Evolutionary conservation across 2,113 vertebrate genomes (phyloP), one percentile per base, ranked within the genome.

Genomic region (Dipodomys spectabilis): DNA sequence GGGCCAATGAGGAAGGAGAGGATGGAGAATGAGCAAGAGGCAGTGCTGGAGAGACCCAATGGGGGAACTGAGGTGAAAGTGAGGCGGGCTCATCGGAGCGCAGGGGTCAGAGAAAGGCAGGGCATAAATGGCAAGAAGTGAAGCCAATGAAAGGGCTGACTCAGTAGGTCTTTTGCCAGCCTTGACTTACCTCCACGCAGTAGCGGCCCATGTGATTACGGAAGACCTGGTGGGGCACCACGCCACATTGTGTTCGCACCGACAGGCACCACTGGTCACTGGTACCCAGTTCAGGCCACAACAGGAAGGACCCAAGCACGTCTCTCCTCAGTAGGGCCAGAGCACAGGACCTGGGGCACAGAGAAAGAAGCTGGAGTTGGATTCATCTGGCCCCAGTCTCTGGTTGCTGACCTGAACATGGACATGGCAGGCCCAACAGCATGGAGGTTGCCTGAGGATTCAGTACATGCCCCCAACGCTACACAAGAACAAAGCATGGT

Each of bases 291-390:
- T 99, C 98, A 0, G 98, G 98, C 95, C 98, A 99, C 39, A 99
- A 96, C 19, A 99, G 97, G 96, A 99, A 99, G 6, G 99, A 98
- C 0, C 99, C 99, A 0, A 99, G 97, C 10, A 98, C 98, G 0
- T 99, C 99, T 16, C 97, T 97, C 15, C 96, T 98, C 60, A 99
- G 98, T 95, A 99, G 98, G 5, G 98, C 92, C 0, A 98, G 97
- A 71, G 98, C 98, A 7, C 96, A 94, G n/a, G 98, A 97, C 98
- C 99, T 99, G 97, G 25, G 45, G 78, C n/a, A 49, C 67, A 20
- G 6, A 28, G 7, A 60, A 13, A 27, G 19, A 71, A 72, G 71
- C 68, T 95, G 67, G 86, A 11, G 60, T 16, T 4, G 0, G 49
- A 4, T 7, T 1, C n/a, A 28, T 53, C 19, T 15, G 69, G 44